A percentile compares a stretch with the other conserved stretches of the same genome.
phyloP scores from a whole-genome alignment of 2,888 invertebrate genomes.

The Tolmerus cingulatus region DNA sequence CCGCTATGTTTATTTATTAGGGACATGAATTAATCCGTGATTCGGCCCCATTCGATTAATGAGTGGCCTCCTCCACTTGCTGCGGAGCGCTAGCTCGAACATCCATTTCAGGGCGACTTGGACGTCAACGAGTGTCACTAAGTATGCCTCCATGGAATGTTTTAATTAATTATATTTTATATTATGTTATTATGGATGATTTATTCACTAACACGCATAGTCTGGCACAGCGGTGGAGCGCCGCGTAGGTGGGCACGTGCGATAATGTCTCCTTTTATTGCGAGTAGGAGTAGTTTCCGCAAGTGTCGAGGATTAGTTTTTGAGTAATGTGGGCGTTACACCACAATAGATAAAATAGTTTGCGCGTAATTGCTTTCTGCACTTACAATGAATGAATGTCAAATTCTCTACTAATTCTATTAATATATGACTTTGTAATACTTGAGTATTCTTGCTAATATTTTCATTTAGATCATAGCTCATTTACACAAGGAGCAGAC shows the following conservation, averaged over 20 bases:
- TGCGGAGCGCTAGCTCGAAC: not conserved
- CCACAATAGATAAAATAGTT: not conserved
- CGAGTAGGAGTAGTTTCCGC: not conserved
- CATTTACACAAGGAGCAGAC: too few relatives aligned
- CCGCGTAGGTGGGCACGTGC: not conserved
- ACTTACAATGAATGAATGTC: not conserved
- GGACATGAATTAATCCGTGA: conserved; percentile 37
- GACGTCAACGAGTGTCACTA: conserved; percentile 37
- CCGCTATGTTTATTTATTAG: conserved; percentile 43
- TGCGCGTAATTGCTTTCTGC: not conserved
- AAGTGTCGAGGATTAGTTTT: not conserved
- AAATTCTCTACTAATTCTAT: not conserved
- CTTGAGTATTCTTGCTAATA: not conserved
- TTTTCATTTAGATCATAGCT: not conserved
- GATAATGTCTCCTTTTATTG: not conserved
- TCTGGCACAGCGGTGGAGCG: not conserved
- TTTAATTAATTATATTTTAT: conserved; percentile 39
- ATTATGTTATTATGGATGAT: conserved; percentile 24
- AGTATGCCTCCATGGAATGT: conserved; percentile 35
- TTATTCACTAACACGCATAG: conserved; percentile 15
- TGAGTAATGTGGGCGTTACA: not conserved
- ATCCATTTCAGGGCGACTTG: conserved; percentile 15
- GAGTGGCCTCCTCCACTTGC: not conserved
- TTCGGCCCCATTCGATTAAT: conserved; percentile 36
- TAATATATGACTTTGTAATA: not conserved